A percentile compares a stretch with the other conserved stretches of the same genome.
Evolutionary conservation across 2,797 vertebrate genomes (phyloP).

Genomic region (Channallabes apus): DNA sequence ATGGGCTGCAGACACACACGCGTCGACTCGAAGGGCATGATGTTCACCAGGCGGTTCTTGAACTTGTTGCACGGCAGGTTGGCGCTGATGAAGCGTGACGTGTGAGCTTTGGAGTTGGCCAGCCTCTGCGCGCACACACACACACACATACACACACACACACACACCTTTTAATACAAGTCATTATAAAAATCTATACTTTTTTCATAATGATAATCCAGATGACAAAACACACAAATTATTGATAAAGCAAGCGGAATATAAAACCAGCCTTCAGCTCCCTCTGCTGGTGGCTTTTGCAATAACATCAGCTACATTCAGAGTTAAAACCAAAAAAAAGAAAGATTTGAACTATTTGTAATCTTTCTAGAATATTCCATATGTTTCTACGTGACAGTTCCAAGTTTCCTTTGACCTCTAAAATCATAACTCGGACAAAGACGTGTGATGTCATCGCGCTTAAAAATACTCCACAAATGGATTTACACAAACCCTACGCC

Average conservation of each 20-base stretch:
- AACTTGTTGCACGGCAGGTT: conserved; percentile 75
- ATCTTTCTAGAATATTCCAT: not conserved
- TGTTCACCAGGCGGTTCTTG: conserved; percentile 82
- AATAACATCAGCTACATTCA: not conserved
- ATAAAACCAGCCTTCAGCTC: not conserved
- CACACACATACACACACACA: conserved; percentile 23
- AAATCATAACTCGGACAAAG: too few relatives aligned
- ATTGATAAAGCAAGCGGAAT: not conserved
- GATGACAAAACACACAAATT: not conserved
- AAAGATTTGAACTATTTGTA: too few relatives aligned
- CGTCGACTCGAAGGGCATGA: conserved; percentile 80
- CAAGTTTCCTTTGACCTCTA: too few relatives aligned
- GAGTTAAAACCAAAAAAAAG: not conserved
- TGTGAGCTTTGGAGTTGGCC: conserved; percentile 98
- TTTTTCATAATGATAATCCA: not conserved
- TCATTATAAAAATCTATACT: not conserved
- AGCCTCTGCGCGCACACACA: conserved; percentile 77
- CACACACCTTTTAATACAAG: not conserved
- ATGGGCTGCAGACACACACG: conserved; percentile 98
- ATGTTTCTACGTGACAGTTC: too few relatives aligned
- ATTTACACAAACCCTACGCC: not conserved
- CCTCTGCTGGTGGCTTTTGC: not conserved
- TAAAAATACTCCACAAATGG: too few relatives aligned
- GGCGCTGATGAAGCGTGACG: conserved; percentile 96
- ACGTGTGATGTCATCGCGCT: too few relatives aligned